Conservation (phyloP, 1,140 invertebrate genomes). For the Drosophila ananassae region DNA sequence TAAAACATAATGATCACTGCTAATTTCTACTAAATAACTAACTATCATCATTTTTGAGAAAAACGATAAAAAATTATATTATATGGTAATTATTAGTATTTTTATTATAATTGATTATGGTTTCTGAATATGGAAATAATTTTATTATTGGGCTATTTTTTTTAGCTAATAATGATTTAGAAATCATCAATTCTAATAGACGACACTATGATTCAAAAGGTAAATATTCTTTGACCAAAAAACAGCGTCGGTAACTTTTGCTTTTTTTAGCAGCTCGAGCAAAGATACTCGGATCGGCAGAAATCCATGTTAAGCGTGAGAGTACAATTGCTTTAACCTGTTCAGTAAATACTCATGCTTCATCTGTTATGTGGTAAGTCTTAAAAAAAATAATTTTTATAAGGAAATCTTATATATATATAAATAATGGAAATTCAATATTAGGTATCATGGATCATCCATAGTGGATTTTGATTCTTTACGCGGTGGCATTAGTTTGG, state of each 20-base stretch:
- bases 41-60: no score
- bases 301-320: constrained; percentile 95
- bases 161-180: constrained; percentile 66
- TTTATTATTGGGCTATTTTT: background rate
- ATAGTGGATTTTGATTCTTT: constrained; percentile 94
- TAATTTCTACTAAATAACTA: no score
- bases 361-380: constrained; percentile 83
- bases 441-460: constrained; percentile 90
- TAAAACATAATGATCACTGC: no score
- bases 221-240: constrained; percentile 16
- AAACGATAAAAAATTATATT: no score
- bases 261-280: constrained; percentile 89
- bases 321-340: constrained; percentile 95
- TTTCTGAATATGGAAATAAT: no score
- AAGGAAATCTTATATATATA: no score
- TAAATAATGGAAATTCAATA: background rate
- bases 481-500: constrained; percentile 93
- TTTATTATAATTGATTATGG: no score
- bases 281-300: constrained; percentile 92
- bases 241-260: background rate
- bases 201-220: constrained; percentile 75
- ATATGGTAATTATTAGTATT: no score
- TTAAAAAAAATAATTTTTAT: background rate
- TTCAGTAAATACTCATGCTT: constrained; percentile 94
- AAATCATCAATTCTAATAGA: constrained; percentile 55